Base-by-base conservation (phyloP, 2,797 vertebrate species). In the Aselliscus stoliczkanus region DNA sequence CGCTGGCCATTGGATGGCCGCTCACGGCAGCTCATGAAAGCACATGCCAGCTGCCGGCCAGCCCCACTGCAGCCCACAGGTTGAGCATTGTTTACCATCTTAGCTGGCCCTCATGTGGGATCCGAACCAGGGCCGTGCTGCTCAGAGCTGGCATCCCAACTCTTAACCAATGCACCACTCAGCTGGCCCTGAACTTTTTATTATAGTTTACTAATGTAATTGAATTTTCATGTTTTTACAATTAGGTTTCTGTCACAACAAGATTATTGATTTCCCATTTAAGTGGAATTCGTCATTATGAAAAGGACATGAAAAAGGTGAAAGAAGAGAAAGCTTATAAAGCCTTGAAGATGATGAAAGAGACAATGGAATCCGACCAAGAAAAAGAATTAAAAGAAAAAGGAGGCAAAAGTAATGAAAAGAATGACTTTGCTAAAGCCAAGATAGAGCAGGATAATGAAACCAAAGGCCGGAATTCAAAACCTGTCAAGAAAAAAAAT, bases 201-300 rank as follows among this genome's bases (percentile, higher is more conserved):
- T 39, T 96, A 0, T 9, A 15, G 21, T 62, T 92, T 72, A 88
- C 69, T 88, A 90, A 47, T n/a, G 13, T 29, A 79, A 85, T 73
- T 91, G 54, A 86, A 77, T 96, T 27, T 54, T 95, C 18, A 58
- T 80, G 75, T 96, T 96, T 76, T 95, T 92, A 44, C 29, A 86
- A 84, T 83, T 97, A 99, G 99, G 99, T 99, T 73, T 98, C 98
- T 27, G 98, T 99, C 98, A 99, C 99, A 12, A 98, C 99, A 52
- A 99, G 99, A 75, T 98, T 99, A 98, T 96, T 99, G 88, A 98
- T 99, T 93, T 99, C 99, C 62, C 99, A 99, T 93, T 98, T 99
- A 96, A 99, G 99, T 97, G 99, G 99, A 31, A 99, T 99, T 96
- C 99, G 99, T 77, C 99, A 99, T 97, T 99, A 99, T 93, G 99